Evolutionary conservation across 2,888 invertebrate genomes (phyloP).

Genomic region (Volucella inflata): DNA sequence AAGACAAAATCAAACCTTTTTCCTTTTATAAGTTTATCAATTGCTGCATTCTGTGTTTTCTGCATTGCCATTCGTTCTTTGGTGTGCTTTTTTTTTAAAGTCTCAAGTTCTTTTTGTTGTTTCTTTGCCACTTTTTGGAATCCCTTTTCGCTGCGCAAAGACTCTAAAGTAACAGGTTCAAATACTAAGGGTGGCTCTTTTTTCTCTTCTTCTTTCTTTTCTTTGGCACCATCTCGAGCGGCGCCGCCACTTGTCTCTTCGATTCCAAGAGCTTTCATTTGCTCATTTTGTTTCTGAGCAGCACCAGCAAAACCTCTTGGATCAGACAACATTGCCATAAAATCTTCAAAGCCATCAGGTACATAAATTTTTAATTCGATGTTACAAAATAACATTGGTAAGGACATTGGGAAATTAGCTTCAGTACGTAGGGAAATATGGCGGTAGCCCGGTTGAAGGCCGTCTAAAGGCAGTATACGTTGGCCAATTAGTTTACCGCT

Average conservation of each 20-base stretch:
- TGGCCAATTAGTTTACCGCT: constrained; percentile 98
- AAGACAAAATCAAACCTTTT: constrained; percentile 89
- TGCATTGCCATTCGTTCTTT: constrained; percentile 96
- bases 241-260: constrained; percentile 89
- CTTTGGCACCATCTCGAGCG: constrained; percentile 87
- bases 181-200: constrained; percentile 90
- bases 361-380: constrained; percentile 99
- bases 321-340: constrained; percentile 98
- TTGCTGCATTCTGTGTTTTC: constrained; percentile 94
- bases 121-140: constrained; percentile 96
- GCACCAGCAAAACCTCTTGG: constrained; percentile 96
- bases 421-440: constrained; percentile 99
- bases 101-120: constrained; percentile 97
- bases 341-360: constrained; percentile 99
- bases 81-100: constrained; percentile 94
- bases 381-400: constrained; percentile 99
- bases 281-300: constrained; percentile 93
- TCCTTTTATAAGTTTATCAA: constrained; percentile 97
- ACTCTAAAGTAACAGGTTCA: constrained; percentile 95
- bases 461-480: constrained; percentile 98
- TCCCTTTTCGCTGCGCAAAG: constrained; percentile 93
- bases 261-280: constrained; percentile 98
- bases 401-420: constrained; percentile 99
- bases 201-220: constrained; percentile 91
- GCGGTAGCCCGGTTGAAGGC: constrained; percentile 98